phyloP scores from a whole-genome alignment of 37 sponge, comb jelly and placozoan genomes.

The Haliclona indistincta region DNA sequence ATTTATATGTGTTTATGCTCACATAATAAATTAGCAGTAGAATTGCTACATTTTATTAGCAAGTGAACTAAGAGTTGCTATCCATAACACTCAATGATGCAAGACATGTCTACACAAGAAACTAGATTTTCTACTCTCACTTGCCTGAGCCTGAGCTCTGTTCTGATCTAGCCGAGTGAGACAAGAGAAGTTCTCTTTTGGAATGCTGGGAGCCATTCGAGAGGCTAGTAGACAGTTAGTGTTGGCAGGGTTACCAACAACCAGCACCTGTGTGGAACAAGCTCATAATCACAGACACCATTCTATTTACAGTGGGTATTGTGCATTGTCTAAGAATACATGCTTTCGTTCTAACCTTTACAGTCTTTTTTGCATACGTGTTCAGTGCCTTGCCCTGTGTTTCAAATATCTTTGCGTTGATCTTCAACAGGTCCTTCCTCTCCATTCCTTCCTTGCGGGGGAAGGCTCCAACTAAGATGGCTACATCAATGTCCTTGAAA shows the following conservation, averaged over 20 bases:
- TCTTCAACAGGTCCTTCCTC: slow-evolving; percentile 92
- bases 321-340: not conserved
- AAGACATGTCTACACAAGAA: too few relatives aligned
- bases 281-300: not conserved
- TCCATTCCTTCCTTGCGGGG: slow-evolving; percentile 96
- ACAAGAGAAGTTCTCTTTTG: slow-evolving; percentile 90
- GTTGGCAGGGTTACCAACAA: slow-evolving; percentile 99
- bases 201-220: slow-evolving; percentile 82
- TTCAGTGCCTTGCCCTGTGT: slow-evolving; percentile 87
- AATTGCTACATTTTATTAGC: too few relatives aligned
- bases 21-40: too few relatives aligned
- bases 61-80: too few relatives aligned
- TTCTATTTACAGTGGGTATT: not conserved
- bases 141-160: slow-evolving; percentile 91
- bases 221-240: slow-evolving; percentile 87
- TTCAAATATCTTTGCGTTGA: slow-evolving; percentile 93
- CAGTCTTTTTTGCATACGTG: slow-evolving; percentile 89
- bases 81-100: too few relatives aligned
- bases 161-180: slow-evolving; percentile 97
- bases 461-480: slow-evolving; percentile 94
- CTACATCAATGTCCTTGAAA: slow-evolving; percentile 90
- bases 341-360: slow-evolving; percentile 66
- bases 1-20: too few relatives aligned
- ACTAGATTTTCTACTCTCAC: not conserved
- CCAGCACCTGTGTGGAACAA: slow-evolving; percentile 67